A percentile compares a stretch with the other conserved stretches of the same genome.
Conservation (phyloP, 2,113 vertebrate species). For the Sarotherodon lohbergeri region DNA sequence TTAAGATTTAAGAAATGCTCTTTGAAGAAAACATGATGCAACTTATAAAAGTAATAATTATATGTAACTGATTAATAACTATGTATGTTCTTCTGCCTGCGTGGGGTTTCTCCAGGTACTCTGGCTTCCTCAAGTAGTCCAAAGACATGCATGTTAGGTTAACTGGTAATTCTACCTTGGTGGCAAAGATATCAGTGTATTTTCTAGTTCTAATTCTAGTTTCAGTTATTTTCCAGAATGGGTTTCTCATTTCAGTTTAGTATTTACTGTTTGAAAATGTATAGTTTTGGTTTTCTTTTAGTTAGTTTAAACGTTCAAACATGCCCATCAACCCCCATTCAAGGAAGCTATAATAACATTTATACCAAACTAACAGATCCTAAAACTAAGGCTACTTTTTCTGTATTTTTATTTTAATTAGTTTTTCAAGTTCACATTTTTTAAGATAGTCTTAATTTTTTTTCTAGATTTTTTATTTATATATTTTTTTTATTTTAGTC, state of each 20-base stretch:
- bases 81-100: neutral
- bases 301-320: neutral
- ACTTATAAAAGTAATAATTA: neutral
- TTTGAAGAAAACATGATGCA: neutral
- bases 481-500: neutral
- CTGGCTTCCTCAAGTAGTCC: neutral
- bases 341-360: neutral
- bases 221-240: neutral
- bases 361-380: neutral
- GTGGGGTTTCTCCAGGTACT: neutral
- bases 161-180: neutral
- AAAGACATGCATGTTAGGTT: neutral
- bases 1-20: neutral
- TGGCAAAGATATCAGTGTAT: neutral
- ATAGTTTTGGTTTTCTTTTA: neutral
- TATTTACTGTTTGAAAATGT: neutral
- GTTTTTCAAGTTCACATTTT: neutral
- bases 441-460: neutral
- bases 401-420: neutral
- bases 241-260: neutral
- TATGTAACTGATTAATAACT: neutral
- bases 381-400: neutral
- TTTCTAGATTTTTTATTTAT: neutral
- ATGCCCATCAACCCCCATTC: neutral
- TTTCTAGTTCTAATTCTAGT: neutral